Evolutionary conservation across 2,797 vertebrate species (phyloP).

Genomic region (Scolopax bukidnonensis): DNA sequence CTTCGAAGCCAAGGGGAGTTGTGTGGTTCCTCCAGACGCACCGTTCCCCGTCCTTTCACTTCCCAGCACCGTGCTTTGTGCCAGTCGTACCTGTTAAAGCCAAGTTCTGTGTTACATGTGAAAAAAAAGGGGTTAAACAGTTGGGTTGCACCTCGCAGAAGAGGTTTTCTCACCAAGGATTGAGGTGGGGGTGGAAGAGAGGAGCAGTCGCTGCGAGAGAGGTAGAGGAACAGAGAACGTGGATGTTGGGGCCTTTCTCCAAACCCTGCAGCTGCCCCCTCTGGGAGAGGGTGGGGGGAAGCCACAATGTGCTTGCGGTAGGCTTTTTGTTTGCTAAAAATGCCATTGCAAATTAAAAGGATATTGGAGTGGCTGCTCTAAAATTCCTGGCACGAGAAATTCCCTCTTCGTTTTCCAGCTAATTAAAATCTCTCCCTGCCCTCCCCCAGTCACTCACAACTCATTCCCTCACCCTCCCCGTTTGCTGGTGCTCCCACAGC

Average conservation of each 20-base stretch:
- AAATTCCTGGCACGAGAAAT: not conserved
- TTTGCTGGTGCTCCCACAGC: not conserved
- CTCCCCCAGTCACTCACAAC: not conserved
- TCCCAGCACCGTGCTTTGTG: rapidly evolving
- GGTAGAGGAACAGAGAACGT: rapidly evolving
- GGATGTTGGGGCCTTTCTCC: not conserved
- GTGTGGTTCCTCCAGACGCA: not conserved
- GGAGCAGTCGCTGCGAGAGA: not conserved
- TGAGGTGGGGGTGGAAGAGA: not conserved
- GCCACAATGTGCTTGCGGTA: not conserved
- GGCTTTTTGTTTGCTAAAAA: constrained; percentile 24
- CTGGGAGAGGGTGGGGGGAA: not conserved
- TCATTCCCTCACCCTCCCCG: not conserved
- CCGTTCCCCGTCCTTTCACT: not conserved
- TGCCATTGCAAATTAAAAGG: not conserved
- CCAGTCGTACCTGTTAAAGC: rapidly evolving
- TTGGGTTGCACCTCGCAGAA: rapidly evolving
- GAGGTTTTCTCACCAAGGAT: rapidly evolving
- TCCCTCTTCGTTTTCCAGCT: not conserved
- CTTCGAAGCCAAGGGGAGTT: not conserved
- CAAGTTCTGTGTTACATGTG: rapidly evolving
- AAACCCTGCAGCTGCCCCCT: not conserved
- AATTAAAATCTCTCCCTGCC: not conserved
- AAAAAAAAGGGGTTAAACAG: not conserved
- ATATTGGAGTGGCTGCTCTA: not conserved